These are phyloP conservation scores for Aphelinus certus DNA, from an alignment of 1,140 invertebrate species.

Conservation along the genomic window DNA sequence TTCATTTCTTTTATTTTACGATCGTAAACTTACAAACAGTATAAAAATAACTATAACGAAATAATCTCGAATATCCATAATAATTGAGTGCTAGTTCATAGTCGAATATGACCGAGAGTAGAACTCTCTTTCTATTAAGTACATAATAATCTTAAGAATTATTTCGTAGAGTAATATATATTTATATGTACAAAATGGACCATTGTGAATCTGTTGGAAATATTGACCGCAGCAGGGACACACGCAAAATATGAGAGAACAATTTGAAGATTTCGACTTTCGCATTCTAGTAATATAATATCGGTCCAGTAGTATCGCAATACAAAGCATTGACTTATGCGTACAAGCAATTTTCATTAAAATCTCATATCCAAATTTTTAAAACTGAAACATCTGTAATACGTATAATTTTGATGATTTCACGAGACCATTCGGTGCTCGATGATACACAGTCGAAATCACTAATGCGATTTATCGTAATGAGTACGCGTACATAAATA, in stretches of 20 bases:
- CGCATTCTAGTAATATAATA: too few species aligned
- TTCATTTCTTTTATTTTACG: conserved; percentile 51
- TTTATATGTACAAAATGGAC: conserved; percentile 37
- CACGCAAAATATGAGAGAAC: conserved; percentile 16
- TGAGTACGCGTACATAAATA: conserved; percentile 34
- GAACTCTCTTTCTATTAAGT: conserved; percentile 7
- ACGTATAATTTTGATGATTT: conserved; percentile 24
- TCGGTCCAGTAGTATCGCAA: conserved; percentile 30
- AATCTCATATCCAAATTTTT: conserved; percentile 1
- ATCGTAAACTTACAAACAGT: conserved; percentile 59
- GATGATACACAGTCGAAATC: conserved; percentile 8
- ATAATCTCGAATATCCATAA: conserved; percentile 49
- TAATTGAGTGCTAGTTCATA: conserved; percentile 24
- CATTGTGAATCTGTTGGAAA: conserved; percentile 1
- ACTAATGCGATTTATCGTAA: conserved; percentile 28
- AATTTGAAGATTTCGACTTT: not conserved
- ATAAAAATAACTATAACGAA: conserved; percentile 55
- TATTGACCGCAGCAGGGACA: not conserved
- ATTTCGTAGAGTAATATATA: conserved; percentile 26
- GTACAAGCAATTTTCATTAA: conserved; percentile 16
- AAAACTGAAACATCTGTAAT: not conserved
- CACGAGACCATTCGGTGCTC: not conserved
- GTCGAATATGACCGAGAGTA: not conserved
- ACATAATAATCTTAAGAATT: conserved; percentile 30
- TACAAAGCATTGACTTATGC: conserved; percentile 38